These are phyloP conservation scores for Pluvialis apricaria DNA, from an alignment of 2,113 vertebrate species.

Conservation along the genomic window DNA sequence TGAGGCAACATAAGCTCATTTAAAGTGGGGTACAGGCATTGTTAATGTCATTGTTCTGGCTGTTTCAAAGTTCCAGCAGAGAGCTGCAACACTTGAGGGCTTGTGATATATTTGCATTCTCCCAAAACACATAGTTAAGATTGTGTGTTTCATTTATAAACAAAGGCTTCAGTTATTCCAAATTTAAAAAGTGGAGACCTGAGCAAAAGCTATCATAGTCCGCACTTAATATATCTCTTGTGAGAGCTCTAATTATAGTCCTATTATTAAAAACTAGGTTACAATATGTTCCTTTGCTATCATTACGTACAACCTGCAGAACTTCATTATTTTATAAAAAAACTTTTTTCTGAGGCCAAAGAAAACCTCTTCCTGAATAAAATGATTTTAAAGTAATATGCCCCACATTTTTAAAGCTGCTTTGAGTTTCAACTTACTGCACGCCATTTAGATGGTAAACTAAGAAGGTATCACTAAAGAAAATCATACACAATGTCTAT, in stretches of 20 bases:
- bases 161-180: background rate
- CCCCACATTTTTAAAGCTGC: background rate
- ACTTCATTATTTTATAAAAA: conserved; percentile 28
- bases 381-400: background rate
- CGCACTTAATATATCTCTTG: background rate
- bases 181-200: background rate
- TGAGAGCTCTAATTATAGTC: conserved; percentile 24
- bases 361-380: background rate
- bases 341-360: background rate
- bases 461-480: background rate
- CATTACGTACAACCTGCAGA: background rate
- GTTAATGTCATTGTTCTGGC: background rate
- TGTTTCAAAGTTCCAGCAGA: background rate
- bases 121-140: background rate
- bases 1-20: background rate
- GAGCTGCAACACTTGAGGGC: background rate
- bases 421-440: background rate
- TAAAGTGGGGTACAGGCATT: background rate
- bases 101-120: background rate
- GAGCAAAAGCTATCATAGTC: background rate
- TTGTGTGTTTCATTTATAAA: background rate
- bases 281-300: background rate
- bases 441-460: background rate
- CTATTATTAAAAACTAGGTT: conserved; percentile 43
- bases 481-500: background rate